A percentile compares a stretch with the other conserved stretches of the same genome.
Conservation (phyloP, 2,113 vertebrate species). For the Archilochus colubris region DNA sequence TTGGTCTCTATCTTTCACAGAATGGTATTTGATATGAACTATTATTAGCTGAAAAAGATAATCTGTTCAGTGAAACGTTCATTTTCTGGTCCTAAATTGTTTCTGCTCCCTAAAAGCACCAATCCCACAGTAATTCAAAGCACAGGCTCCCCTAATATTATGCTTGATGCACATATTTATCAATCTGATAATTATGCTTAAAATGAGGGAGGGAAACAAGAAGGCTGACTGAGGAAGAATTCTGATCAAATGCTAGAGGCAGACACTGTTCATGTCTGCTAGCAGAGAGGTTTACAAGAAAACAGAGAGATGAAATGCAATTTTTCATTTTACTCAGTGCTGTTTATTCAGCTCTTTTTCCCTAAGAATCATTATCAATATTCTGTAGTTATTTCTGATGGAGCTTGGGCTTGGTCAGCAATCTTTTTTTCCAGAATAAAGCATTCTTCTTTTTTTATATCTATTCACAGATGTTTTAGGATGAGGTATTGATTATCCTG, state of each 20-base stretch:
- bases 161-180: constrained; percentile 53
- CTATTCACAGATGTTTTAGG: constrained; percentile 52
- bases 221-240: constrained; percentile 46
- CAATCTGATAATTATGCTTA: constrained; percentile 63
- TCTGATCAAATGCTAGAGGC: constrained; percentile 57
- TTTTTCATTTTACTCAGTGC: constrained; percentile 26
- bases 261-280: constrained; percentile 20
- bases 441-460: constrained; percentile 35
- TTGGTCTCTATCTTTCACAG: constrained; percentile 42
- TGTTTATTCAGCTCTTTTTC: constrained; percentile 62
- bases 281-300: constrained; percentile 28
- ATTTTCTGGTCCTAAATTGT: constrained; percentile 51
- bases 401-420: constrained; percentile 59
- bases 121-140: constrained; percentile 6
- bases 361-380: constrained; percentile 47
- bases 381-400: constrained; percentile 54
- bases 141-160: constrained; percentile 40
- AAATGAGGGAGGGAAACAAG: constrained; percentile 52
- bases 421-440: constrained; percentile 53
- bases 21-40: constrained; percentile 67
- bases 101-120: constrained; percentile 12
- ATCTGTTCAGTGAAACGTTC: constrained; percentile 67
- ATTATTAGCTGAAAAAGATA: constrained; percentile 65
- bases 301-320: constrained; percentile 50
- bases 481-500: constrained; percentile 53